Evolutionary conservation across 2,113 vertebrate genomes (phyloP).

Genomic region (Blennius ocellaris): DNA sequence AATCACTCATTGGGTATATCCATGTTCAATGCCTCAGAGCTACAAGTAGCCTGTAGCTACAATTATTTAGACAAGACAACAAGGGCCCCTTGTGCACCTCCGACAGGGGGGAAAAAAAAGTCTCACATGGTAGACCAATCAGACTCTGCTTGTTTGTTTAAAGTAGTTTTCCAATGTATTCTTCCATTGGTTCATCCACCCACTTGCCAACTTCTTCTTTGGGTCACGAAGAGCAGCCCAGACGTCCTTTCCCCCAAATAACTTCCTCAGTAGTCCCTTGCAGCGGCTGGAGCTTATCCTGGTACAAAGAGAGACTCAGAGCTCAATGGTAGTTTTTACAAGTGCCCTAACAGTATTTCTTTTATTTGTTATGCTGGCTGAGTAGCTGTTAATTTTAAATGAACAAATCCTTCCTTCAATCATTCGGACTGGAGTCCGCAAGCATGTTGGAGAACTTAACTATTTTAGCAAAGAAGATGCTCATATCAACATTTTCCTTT

Average conservation of each 20-base stretch:
- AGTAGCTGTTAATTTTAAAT: neutral
- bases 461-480: constrained; percentile 3
- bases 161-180: constrained; percentile 10
- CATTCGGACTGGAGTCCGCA: neutral
- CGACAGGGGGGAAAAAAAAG: neutral
- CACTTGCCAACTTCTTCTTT: constrained; percentile 28
- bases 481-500: constrained; percentile 5
- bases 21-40: neutral
- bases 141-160: constrained; percentile 20
- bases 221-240: constrained; percentile 4
- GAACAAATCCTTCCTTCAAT: neutral
- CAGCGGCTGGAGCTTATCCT: constrained; percentile 5
- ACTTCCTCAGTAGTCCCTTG: constrained; percentile 27
- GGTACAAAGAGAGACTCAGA: neutral
- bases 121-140: constrained; percentile 20
- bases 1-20: neutral
- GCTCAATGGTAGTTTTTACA: constrained; percentile 2
- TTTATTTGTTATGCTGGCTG: neutral
- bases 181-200: constrained; percentile 22
- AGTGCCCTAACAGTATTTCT: neutral
- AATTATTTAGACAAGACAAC: constrained; percentile 21
- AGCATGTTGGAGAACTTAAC: constrained; percentile 8
- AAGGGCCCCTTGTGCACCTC: neutral
- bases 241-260: constrained; percentile 14
- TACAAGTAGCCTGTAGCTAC: neutral